phyloP scores from a whole-genome alignment of 1,140 invertebrate genomes.

The Acromyrmex heyeri region DNA sequence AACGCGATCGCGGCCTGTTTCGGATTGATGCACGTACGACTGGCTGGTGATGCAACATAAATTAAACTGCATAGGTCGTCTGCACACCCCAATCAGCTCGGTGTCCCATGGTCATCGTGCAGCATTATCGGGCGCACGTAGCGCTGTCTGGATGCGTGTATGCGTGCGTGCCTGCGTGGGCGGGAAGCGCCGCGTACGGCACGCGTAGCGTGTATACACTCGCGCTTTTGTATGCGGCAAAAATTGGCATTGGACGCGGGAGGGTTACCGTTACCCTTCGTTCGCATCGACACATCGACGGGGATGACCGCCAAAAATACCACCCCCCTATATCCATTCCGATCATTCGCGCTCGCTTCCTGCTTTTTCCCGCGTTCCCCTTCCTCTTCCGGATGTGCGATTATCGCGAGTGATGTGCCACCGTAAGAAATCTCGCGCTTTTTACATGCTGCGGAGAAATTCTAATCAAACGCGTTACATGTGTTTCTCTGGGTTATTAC shows the following conservation, averaged over 20 bases:
- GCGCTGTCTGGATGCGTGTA: conserved; percentile 22
- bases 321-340: conserved; percentile 59
- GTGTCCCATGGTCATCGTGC: conserved; percentile 81
- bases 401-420: conserved; percentile 31
- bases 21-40: conserved; percentile 77
- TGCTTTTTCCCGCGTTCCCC: conserved; percentile 4
- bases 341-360: conserved; percentile 61
- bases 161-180: conserved; percentile 67
- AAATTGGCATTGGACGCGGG: conserved; percentile 76
- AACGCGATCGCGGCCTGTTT: conserved; percentile 51
- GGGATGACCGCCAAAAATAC: conserved; percentile 73
- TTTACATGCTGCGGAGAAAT: not conserved
- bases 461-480: too few species aligned
- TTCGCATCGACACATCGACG: conserved; percentile 67
- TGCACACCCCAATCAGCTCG: conserved; percentile 81
- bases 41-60: conserved; percentile 82
- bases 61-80: conserved; percentile 82
- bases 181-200: conserved; percentile 63
- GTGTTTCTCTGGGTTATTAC: not conserved
- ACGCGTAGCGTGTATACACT: conserved; percentile 51
- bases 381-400: not conserved
- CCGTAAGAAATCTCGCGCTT: not conserved
- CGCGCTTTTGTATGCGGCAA: conserved; percentile 69
- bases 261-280: conserved; percentile 67
- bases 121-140: conserved; percentile 78